These are phyloP conservation scores for Acleris laterana DNA, from an alignment of 2,888 invertebrate species.

Conservation along the genomic window DNA sequence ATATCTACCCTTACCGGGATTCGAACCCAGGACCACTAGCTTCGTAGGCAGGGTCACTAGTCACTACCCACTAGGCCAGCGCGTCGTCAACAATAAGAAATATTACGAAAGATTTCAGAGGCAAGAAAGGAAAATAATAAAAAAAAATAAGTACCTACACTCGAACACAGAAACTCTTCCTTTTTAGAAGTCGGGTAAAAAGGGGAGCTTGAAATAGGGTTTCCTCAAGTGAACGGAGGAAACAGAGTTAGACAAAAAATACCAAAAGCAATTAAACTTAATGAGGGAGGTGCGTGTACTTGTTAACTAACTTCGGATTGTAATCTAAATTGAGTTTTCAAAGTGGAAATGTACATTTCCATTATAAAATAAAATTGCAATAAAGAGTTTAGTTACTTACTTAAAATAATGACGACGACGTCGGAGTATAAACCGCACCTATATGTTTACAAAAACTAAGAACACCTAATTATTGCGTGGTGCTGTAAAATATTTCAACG, in stretches of 20 bases:
- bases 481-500: too few relatives aligned
- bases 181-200: background rate
- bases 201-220: background rate
- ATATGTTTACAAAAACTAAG: too few relatives aligned
- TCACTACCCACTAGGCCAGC: too few relatives aligned
- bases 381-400: too few relatives aligned
- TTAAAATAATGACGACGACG: too few relatives aligned
- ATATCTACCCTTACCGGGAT: too few relatives aligned
- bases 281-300: conserved; percentile 5
- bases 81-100: too few relatives aligned
- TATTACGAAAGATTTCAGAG: too few relatives aligned
- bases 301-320: conserved; percentile 16
- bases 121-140: background rate
- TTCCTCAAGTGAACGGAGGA: background rate
- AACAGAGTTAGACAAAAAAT: background rate
- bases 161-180: background rate
- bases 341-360: background rate
- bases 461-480: too few relatives aligned
- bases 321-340: conserved; percentile 15
- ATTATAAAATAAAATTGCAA: background rate
- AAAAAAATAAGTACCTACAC: background rate
- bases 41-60: too few relatives aligned
- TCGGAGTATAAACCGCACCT: too few relatives aligned
- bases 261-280: conserved; percentile 5
- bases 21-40: too few relatives aligned